These are phyloP conservation scores for Ganaspis sp. DNA, from an alignment of 1,140 invertebrate genomes.

Conservation along the genomic window DNA sequence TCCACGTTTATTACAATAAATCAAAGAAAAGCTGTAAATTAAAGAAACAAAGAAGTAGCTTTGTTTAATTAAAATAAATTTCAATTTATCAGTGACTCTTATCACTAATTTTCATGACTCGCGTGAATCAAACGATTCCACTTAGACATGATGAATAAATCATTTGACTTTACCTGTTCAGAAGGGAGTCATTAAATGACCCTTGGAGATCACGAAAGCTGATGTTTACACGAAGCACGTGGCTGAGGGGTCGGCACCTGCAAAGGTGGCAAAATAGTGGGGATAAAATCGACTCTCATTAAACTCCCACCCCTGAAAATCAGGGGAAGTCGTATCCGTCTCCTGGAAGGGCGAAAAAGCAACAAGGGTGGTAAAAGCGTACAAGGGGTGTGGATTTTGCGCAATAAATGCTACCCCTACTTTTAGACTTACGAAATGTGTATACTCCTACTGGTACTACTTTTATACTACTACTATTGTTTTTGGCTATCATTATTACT, in stretches of 20 bases:
- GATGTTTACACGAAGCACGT: conserved; percentile 69
- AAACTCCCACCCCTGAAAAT: background rate
- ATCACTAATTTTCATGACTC: conserved; percentile 1
- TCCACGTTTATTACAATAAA: no score
- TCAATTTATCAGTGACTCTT: background rate
- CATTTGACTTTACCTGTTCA: conserved; percentile 23
- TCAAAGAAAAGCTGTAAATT: background rate
- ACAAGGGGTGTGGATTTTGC: conserved; percentile 36
- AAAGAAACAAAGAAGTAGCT: background rate
- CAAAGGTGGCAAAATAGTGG: background rate
- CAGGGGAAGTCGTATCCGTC: background rate
- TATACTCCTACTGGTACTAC: no score
- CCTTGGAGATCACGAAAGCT: conserved; percentile 40
- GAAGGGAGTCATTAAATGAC: conserved; percentile 29
- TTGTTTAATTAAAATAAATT: background rate
- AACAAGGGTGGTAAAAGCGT: background rate
- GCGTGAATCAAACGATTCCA: conserved; percentile 26
- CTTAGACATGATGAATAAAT: conserved; percentile 23
- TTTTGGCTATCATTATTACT: no score
- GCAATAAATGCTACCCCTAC: no score
- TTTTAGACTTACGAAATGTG: no score
- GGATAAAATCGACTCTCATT: background rate
- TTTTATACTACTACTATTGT: no score
- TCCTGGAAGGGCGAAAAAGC: background rate
- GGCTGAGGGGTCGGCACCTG: conserved; percentile 45